A percentile compares a stretch with the other conserved stretches of the same genome.
Conservation (phyloP, 2,888 invertebrate species). For the Ormyrus labotus region DNA sequence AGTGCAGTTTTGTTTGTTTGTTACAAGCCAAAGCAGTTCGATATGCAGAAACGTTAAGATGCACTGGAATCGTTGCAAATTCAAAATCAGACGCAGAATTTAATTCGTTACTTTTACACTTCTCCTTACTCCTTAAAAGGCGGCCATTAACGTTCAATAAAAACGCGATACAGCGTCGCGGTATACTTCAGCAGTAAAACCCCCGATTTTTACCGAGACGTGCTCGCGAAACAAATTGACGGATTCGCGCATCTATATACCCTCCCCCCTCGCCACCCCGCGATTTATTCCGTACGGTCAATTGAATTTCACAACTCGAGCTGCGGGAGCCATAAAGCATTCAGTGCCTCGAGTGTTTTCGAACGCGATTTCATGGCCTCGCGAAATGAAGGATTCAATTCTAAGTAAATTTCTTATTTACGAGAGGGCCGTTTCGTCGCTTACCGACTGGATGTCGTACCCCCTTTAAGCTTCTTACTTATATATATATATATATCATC, state of each 20-base stretch:
- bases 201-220: slow-evolving; percentile 8
- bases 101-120: no score
- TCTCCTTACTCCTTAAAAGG: no score
- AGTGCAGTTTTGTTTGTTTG: no score
- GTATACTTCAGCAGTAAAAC: no score
- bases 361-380: background rate
- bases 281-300: background rate
- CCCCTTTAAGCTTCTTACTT: slow-evolving; percentile 14
- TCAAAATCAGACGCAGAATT: no score
- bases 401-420: slow-evolving; percentile 33
- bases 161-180: no score
- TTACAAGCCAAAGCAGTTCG: no score
- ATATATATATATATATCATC: no score
- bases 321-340: slow-evolving; percentile 14
- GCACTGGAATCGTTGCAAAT: no score
- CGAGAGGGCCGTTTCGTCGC: background rate
- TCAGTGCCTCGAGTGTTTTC: background rate
- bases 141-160: no score
- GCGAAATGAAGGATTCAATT: slow-evolving; percentile 24
- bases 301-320: background rate
- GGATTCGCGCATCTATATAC: slow-evolving; percentile 6
- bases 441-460: background rate
- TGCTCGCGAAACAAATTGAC: slow-evolving; percentile 18
- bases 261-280: background rate
- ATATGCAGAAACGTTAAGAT: no score